Evolutionary conservation across 2,113 vertebrate species (phyloP).

Genomic region (Larimichthys crocea): DNA sequence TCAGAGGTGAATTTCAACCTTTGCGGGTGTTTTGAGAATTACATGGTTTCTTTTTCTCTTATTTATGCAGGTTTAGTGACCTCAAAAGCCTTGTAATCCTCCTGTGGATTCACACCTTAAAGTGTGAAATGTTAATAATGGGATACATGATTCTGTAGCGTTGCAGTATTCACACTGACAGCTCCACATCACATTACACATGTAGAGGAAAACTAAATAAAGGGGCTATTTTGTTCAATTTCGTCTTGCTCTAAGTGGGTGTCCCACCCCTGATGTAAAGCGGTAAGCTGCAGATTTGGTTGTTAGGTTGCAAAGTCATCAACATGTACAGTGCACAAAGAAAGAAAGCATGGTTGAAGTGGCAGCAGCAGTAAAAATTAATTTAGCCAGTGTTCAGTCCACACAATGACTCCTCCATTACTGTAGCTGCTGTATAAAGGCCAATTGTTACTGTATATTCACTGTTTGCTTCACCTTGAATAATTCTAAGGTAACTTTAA

Average conservation of each 20-base stretch:
- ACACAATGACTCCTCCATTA: slow-evolving; percentile 6
- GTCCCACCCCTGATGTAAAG: slow-evolving; percentile 43
- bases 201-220: neutral
- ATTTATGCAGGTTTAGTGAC: neutral
- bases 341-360: neutral
- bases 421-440: neutral
- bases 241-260: slow-evolving; percentile 26
- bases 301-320: slow-evolving; percentile 60
- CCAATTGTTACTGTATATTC: neutral
- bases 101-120: neutral
- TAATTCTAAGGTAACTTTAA: too few relatives aligned
- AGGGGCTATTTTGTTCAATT: slow-evolving; percentile 2
- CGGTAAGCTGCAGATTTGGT: slow-evolving; percentile 47
- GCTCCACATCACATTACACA: neutral
- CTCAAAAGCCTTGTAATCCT: too few relatives aligned
- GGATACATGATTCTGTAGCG: neutral
- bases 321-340: neutral
- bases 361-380: neutral
- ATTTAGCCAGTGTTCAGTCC: slow-evolving; percentile 16
- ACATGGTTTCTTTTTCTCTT: neutral
- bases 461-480: neutral
- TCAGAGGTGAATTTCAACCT: neutral
- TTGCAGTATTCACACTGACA: neutral
- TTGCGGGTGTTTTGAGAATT: neutral
- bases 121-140: neutral